Conservation (phyloP, 2,888 invertebrate species). For the Coenonympha glycerion region DNA sequence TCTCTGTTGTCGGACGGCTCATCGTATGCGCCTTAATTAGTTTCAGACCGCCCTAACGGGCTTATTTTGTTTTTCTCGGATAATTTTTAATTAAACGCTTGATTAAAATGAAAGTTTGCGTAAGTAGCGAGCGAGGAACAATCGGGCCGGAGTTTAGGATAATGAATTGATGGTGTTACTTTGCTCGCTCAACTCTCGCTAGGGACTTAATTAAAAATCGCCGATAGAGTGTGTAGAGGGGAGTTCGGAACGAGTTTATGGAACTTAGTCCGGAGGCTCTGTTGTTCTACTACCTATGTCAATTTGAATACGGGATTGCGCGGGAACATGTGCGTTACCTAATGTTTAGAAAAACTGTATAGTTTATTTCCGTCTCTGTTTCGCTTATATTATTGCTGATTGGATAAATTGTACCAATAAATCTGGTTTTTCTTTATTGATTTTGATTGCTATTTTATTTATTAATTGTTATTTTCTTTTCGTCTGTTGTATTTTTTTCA, state of each 20-base stretch:
- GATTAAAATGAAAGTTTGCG: conserved; percentile 77
- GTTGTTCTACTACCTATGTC: conserved; percentile 71
- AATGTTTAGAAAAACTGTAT: conserved; percentile 32
- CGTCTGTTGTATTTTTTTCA: not conserved
- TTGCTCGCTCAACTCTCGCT: conserved; percentile 68
- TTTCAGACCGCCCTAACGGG: conserved; percentile 73
- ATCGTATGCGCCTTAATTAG: conserved; percentile 75
- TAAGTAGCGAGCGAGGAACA: conserved; percentile 75
- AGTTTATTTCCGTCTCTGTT: conserved; percentile 23
- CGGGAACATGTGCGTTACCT: not conserved
- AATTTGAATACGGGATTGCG: conserved; percentile 72
- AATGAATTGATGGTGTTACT: conserved; percentile 77
- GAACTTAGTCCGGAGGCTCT: conserved; percentile 67
- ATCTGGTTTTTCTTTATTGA: too few species aligned
- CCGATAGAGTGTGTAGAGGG: conserved; percentile 74
- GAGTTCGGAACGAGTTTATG: conserved; percentile 72
- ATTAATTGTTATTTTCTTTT: conserved; percentile 8
- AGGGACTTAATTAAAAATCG: conserved; percentile 76
- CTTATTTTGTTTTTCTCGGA: conserved; percentile 77
- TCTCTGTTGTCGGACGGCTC: conserved; percentile 63
- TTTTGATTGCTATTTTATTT: too few species aligned
- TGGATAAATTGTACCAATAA: not conserved
- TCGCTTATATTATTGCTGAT: not conserved
- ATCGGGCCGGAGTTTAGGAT: conserved; percentile 75
- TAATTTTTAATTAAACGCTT: conserved; percentile 77